Evolutionary conservation across 1,140 invertebrate genomes (phyloP).

Genomic region (Galleria mellonella): DNA sequence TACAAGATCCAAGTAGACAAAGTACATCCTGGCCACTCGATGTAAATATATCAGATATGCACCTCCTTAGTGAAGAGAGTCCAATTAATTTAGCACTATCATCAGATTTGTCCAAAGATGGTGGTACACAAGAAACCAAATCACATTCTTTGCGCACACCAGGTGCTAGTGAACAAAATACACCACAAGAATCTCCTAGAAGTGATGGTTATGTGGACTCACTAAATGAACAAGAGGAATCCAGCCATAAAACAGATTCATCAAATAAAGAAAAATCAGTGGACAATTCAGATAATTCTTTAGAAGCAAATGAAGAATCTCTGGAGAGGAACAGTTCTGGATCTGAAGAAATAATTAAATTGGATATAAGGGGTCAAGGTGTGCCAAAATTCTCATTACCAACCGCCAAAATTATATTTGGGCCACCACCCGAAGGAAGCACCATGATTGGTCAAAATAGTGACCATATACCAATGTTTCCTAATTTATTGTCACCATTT

Average conservation of each 20-base stretch:
- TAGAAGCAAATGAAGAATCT: conserved; percentile 21
- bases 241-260: conserved; percentile 20
- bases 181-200: conserved; percentile 32
- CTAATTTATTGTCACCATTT: conserved; percentile 52
- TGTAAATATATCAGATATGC: conserved; percentile 33
- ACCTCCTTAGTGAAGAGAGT: conserved; percentile 54
- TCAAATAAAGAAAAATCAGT: conserved; percentile 4
- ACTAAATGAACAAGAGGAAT: conserved; percentile 35
- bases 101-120: conserved; percentile 49
- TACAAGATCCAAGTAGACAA: conserved; percentile 28
- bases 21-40: conserved; percentile 50
- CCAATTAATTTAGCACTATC: conserved; percentile 48
- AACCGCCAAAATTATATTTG: conserved; percentile 60
- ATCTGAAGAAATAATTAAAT: conserved; percentile 68
- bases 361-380: conserved; percentile 66
- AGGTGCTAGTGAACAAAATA: conserved; percentile 12
- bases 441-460: conserved; percentile 33
- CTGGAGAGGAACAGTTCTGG: conserved; percentile 32
- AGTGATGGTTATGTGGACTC: conserved; percentile 52
- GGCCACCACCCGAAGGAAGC: conserved; percentile 48
- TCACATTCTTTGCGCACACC: conserved; percentile 14
- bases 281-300: conserved; percentile 8
- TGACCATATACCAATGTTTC: conserved; percentile 43
- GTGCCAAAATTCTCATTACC: conserved; percentile 46
- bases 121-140: conserved; percentile 18